phyloP scores from a whole-genome alignment of 2,113 vertebrate genomes.

The Anguilla japonica region DNA sequence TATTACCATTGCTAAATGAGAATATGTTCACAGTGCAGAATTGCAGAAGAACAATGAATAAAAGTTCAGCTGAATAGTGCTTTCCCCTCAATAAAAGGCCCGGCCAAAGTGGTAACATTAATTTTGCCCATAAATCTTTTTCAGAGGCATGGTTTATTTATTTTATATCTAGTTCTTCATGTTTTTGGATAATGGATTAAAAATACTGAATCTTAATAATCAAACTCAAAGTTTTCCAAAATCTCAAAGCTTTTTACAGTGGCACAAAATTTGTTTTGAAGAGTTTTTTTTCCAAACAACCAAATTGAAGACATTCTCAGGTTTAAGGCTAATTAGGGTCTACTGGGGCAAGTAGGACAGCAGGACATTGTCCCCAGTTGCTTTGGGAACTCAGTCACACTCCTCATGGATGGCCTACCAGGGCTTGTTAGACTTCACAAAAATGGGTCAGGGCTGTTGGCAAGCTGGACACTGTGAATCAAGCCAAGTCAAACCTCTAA shows the following conservation, averaged over 20 bases:
- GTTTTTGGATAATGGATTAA: no score
- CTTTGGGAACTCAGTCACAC: background rate
- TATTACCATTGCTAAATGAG: no score
- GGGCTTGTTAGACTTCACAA: constrained; percentile 10
- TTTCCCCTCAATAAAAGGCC: background rate
- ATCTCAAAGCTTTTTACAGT: background rate
- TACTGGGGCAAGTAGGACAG: constrained; percentile 26
- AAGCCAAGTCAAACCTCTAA: constrained; percentile 10
- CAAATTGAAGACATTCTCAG: background rate
- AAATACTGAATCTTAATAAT: no score
- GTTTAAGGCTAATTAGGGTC: background rate
- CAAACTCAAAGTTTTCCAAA: no score
- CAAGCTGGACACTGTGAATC: constrained; percentile 13
- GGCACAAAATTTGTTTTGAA: background rate
- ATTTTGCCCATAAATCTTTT: background rate
- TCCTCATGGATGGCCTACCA: background rate
- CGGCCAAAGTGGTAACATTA: background rate
- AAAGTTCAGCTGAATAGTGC: background rate
- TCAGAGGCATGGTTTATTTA: no score
- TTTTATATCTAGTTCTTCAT: no score
- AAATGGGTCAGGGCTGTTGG: constrained; percentile 36
- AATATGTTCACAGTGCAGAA: background rate
- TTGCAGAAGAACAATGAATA: background rate
- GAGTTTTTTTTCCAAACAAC: background rate
- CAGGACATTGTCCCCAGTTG: constrained; percentile 6